Conservation (phyloP, 2,113 vertebrate species). For the Toxotes chatareus region DNA sequence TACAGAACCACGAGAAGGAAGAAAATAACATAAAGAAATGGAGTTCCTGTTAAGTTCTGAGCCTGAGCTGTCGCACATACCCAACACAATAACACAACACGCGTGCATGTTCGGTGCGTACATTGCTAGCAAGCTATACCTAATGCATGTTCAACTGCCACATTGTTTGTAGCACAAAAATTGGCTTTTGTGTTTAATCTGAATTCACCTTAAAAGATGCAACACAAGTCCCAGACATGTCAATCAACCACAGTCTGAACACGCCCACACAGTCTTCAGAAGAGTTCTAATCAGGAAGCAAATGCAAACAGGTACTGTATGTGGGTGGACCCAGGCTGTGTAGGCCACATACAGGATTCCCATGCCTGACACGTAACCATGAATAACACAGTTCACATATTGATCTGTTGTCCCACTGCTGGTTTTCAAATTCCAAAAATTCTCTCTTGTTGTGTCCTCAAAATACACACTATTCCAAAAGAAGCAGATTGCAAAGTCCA, state of each 20-base stretch:
- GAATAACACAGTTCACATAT: conserved; percentile 28
- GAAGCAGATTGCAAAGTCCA: neutral
- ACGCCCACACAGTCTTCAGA: conserved; percentile 11
- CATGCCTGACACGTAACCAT: conserved; percentile 29
- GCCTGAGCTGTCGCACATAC: neutral
- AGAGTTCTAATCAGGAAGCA: conserved; percentile 22
- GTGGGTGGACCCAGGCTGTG: conserved; percentile 39
- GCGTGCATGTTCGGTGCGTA: neutral
- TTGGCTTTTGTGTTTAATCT: neutral
- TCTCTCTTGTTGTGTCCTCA: neutral
- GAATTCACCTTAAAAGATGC: conserved; percentile 2
- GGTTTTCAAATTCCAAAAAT: neutral
- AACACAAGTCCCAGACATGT: conserved; percentile 7
- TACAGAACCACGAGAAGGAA: neutral
- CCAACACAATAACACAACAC: neutral
- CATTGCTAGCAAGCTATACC: neutral
- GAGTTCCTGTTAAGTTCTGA: neutral
- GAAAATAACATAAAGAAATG: neutral
- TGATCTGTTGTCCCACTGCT: conserved; percentile 35
- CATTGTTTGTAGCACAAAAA: neutral
- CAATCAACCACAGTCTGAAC: conserved; percentile 33
- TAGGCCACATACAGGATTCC: conserved; percentile 20
- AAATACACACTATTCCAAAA: neutral
- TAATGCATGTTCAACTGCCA: neutral
- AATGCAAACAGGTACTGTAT: conserved; percentile 10